A percentile compares a stretch with the other conserved stretches of the same genome.
phyloP scores from a whole-genome alignment of 2,888 invertebrate genomes.

The Lasioglossum malachurum region DNA sequence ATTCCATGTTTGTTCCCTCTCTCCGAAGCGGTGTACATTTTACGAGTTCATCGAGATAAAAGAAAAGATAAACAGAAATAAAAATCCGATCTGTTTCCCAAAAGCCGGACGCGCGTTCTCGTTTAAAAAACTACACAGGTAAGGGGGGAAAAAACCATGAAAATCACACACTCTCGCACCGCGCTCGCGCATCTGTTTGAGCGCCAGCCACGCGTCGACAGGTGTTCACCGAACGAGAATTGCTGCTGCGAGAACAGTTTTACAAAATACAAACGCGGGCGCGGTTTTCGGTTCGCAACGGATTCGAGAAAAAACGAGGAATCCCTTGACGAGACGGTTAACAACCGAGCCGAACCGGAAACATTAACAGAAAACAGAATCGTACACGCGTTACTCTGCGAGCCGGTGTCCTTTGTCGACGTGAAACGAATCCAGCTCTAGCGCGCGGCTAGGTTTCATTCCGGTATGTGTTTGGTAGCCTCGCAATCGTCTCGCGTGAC shows the following conservation, averaged over 20 bases:
- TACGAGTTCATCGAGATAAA: conserved; percentile 8
- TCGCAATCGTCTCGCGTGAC: conserved; percentile 40
- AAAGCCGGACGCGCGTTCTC: conserved; percentile 20
- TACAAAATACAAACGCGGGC: not conserved
- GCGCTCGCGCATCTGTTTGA: conserved; percentile 37
- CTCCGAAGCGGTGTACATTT: not conserved
- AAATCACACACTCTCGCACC: conserved; percentile 50
- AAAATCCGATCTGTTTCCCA: conserved; percentile 26
- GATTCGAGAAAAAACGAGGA: not conserved
- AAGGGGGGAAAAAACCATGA: conserved; percentile 27
- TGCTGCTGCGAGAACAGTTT: not conserved
- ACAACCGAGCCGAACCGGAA: not conserved
- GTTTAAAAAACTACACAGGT: conserved; percentile 47
- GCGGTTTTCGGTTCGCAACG: not conserved
- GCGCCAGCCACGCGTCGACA: conserved; percentile 26
- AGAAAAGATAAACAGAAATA: conserved; percentile 19
- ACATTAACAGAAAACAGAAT: not conserved
- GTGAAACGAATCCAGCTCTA: not conserved
- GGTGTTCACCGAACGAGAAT: not conserved
- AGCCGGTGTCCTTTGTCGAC: not conserved
- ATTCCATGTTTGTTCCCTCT: not conserved
- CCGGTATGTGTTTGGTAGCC: not conserved
- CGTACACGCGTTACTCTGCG: not conserved
- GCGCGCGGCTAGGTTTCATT: not conserved
- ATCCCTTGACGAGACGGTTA: not conserved